Conservation (phyloP, 2,888 invertebrate species). For the Aricia artaxerxes region DNA sequence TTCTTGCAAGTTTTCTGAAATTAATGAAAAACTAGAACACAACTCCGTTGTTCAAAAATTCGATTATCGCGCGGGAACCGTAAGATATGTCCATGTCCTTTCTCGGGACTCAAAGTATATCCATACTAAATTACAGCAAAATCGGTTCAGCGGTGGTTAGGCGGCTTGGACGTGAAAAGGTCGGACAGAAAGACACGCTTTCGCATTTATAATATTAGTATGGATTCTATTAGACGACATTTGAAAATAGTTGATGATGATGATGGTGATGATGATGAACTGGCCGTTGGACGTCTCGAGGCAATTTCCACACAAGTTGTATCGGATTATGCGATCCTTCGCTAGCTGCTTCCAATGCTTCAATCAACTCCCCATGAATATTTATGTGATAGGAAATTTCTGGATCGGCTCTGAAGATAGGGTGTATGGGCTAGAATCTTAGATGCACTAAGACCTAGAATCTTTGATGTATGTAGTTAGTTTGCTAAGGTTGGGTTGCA, state of each 20-base stretch:
- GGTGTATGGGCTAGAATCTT: background rate
- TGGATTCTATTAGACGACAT: background rate
- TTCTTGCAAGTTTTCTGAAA: background rate
- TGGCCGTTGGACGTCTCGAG: background rate
- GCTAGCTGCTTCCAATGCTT: conserved; percentile 13
- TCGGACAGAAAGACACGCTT: too few species aligned
- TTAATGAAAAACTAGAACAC: too few species aligned
- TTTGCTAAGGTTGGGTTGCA: background rate
- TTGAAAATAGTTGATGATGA: background rate
- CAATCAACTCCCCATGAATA: conserved; percentile 24
- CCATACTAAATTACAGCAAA: too few species aligned
- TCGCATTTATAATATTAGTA: too few species aligned
- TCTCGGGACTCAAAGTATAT: too few species aligned
- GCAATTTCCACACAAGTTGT: conserved; percentile 21
- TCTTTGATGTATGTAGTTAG: background rate
- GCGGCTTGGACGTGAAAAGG: too few species aligned
- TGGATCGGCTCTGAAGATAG: background rate
- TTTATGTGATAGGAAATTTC: conserved; percentile 25
- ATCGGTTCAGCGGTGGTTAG: too few species aligned
- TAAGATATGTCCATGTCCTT: too few species aligned
- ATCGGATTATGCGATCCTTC: conserved; percentile 20
- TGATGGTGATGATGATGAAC: background rate
- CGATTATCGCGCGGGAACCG: too few species aligned
- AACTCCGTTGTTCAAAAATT: too few species aligned
- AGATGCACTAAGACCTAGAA: background rate